phyloP scores from a whole-genome alignment of 2,113 vertebrate species.

The Anhinga anhinga region DNA sequence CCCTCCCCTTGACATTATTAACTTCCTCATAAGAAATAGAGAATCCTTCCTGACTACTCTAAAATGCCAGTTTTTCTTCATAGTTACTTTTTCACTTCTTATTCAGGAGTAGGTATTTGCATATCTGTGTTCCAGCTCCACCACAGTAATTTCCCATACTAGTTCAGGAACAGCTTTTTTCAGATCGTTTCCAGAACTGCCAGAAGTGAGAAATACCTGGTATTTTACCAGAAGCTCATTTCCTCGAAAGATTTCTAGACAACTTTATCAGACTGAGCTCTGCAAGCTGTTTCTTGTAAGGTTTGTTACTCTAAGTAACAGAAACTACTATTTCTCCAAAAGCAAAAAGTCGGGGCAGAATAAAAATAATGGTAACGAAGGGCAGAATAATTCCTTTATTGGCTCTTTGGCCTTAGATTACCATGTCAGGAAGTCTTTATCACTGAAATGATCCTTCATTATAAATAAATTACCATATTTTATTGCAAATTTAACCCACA shows the following conservation, averaged over 20 bases:
- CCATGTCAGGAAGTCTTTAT: slow-evolving; percentile 19
- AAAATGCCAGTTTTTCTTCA: neutral
- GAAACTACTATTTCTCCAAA: neutral
- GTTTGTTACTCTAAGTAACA: neutral
- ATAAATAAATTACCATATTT: slow-evolving; percentile 57
- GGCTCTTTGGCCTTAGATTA: neutral
- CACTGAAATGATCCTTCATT: slow-evolving; percentile 36
- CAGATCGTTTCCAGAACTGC: slow-evolving; percentile 5
- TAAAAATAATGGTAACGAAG: neutral
- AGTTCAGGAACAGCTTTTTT: neutral
- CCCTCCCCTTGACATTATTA: neutral
- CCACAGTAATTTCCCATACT: neutral
- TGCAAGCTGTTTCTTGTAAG: neutral
- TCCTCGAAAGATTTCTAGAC: neutral
- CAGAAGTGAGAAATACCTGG: slow-evolving; percentile 23
- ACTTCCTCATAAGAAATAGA: neutral
- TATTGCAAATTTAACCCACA: slow-evolving; percentile 44
- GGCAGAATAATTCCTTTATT: neutral
- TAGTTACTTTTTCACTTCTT: neutral
- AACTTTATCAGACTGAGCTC: neutral
- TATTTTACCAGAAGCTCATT: slow-evolving; percentile 25
- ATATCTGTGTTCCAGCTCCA: neutral
- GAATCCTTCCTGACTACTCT: neutral
- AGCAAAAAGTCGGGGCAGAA: neutral
- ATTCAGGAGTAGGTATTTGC: neutral